Percentiles rank a stretch among this genome's conserved stretches.
phyloP scores from a whole-genome alignment of 2,797 vertebrate species.

The Manis javanica region DNA sequence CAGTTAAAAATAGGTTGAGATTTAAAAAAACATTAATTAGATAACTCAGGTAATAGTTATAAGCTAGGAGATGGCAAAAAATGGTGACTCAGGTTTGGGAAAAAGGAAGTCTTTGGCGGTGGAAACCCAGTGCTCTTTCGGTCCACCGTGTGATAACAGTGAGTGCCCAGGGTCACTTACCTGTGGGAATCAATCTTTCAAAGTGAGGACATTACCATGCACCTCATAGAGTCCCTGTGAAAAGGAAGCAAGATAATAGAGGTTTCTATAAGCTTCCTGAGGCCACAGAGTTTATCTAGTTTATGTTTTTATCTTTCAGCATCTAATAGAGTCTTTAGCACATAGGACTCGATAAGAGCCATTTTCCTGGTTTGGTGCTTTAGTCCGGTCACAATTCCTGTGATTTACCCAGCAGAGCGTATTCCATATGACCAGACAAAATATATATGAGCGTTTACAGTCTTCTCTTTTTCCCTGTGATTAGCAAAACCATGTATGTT shows the following conservation, averaged over 20 bases:
- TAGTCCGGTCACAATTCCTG: background rate
- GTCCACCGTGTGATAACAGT: background rate
- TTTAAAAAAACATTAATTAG: background rate
- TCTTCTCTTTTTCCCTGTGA: background rate
- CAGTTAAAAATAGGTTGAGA: background rate
- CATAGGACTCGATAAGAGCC: background rate
- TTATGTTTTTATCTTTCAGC: background rate
- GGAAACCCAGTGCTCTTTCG: background rate
- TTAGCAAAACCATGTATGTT: background rate
- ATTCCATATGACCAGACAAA: background rate
- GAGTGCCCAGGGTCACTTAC: background rate
- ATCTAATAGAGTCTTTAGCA: background rate
- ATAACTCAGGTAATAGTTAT: background rate
- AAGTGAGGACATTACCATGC: background rate
- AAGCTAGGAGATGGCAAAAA: background rate
- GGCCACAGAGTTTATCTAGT: background rate
- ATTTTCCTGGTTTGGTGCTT: background rate
- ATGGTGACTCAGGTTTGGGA: background rate
- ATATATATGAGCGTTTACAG: background rate
- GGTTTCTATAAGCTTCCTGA: background rate
- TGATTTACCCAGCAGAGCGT: background rate
- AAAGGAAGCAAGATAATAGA: background rate
- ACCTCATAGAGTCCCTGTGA: background rate
- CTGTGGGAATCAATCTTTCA: background rate
- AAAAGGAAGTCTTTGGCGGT: background rate